phyloP scores from a whole-genome alignment of 2,113 vertebrate genomes.

The Phoxinus phoxinus region DNA sequence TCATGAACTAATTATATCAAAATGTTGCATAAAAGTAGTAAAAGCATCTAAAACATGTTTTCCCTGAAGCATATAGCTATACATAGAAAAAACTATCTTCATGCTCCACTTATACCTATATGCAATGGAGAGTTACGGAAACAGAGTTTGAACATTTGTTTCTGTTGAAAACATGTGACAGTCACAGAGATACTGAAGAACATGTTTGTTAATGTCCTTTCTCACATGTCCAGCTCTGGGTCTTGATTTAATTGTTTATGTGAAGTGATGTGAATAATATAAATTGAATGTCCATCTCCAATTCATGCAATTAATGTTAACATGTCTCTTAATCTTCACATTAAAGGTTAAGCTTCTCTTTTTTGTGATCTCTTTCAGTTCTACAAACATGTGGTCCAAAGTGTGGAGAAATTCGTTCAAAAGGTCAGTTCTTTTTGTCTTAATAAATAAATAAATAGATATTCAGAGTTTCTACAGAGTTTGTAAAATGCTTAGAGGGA shows the following conservation, averaged over 20 bases:
- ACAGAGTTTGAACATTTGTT: background rate
- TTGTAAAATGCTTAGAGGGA: background rate
- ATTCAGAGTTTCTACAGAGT: background rate
- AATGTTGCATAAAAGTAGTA: background rate
- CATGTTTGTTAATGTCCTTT: background rate
- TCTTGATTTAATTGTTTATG: background rate
- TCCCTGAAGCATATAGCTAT: background rate
- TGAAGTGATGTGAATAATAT: too few relatives aligned
- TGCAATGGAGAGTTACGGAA: background rate
- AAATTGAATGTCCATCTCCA: background rate
- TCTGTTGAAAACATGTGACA: background rate
- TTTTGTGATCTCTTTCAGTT: conserved; percentile 83
- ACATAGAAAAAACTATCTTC: background rate
- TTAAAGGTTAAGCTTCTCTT: background rate
- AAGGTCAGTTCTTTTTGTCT: conserved; percentile 81
- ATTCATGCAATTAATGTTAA: background rate
- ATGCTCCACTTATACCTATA: background rate
- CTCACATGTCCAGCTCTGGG: background rate
- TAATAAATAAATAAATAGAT: background rate
- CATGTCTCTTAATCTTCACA: background rate
- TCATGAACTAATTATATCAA: background rate
- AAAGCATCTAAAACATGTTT: background rate
- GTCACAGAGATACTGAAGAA: background rate
- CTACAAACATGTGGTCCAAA: conserved; percentile 99
- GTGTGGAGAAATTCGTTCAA: conserved; percentile 98